Evolutionary conservation across 1,140 invertebrate species (phyloP).

Genomic region (Eueides isabella): DNA sequence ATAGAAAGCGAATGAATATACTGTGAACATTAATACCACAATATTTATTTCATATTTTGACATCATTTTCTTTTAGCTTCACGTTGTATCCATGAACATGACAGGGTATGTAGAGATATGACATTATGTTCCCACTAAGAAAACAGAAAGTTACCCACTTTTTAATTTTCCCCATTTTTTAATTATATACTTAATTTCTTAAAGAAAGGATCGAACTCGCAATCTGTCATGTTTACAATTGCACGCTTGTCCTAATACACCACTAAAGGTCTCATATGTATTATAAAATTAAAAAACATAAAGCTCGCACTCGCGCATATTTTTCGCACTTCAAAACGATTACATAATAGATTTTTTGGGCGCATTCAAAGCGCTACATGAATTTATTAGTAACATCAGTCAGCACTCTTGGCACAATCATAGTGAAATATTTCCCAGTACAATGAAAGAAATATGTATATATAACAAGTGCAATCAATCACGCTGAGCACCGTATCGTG

Average conservation of each 20-base stretch:
- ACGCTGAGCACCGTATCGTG: constrained; percentile 25
- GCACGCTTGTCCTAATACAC: too few relatives aligned
- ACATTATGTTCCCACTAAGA: too few relatives aligned
- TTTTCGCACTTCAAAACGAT: background rate
- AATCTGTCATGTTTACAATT: too few relatives aligned
- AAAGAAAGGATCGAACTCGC: too few relatives aligned
- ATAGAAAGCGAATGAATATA: background rate
- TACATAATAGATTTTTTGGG: background rate
- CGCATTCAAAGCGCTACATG: constrained; percentile 22
- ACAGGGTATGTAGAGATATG: too few relatives aligned
- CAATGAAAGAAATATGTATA: constrained; percentile 39
- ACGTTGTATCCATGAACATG: too few relatives aligned
- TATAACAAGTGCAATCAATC: constrained; percentile 40
- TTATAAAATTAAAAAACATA: background rate
- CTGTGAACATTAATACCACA: too few relatives aligned
- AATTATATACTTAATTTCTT: too few relatives aligned
- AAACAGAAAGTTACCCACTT: too few relatives aligned
- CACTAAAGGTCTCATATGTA: too few relatives aligned
- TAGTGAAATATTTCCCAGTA: constrained; percentile 31
- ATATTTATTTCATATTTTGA: background rate
- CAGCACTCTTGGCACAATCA: constrained; percentile 28
- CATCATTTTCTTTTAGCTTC: too few relatives aligned
- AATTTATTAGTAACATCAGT: constrained; percentile 37
- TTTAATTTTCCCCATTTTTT: too few relatives aligned
- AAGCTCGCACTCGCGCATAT: background rate